Percentiles rank a stretch among this genome's conserved stretches.
Evolutionary conservation across 2,113 vertebrate genomes (phyloP).

Genomic region (Rhinogobius similis): DNA sequence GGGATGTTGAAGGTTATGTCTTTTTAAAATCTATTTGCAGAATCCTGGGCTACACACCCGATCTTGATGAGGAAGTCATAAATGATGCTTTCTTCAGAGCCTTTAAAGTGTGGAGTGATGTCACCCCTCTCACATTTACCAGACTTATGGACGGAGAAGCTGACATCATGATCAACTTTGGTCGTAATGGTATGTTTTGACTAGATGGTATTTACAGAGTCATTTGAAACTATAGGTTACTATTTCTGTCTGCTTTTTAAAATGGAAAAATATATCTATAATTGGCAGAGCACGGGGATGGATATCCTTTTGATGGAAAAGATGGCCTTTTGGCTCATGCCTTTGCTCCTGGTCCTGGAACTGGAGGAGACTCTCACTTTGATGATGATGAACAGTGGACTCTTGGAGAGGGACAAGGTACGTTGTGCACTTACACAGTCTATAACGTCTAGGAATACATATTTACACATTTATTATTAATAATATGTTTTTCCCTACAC

Average conservation of each 20-base stretch:
- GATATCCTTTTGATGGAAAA: conserved; percentile 97
- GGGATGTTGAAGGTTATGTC: background rate
- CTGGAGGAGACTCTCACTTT: conserved; percentile 97
- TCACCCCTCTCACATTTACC: conserved; percentile 88
- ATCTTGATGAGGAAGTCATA: conserved; percentile 92
- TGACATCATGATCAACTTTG: conserved; percentile 98
- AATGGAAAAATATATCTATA: conserved; percentile 15
- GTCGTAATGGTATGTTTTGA: conserved; percentile 88
- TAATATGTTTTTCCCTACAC: background rate
- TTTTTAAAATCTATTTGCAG: conserved; percentile 61
- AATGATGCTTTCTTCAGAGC: conserved; percentile 94
- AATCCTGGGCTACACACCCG: conserved; percentile 90
- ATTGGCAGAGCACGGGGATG: conserved; percentile 91
- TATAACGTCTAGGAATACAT: background rate
- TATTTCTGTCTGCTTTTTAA: background rate
- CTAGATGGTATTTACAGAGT: background rate
- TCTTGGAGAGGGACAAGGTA: conserved; percentile 95
- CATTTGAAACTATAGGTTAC: background rate
- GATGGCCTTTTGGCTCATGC: conserved; percentile 97
- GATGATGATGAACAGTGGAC: conserved; percentile 99
- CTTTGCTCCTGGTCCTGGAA: conserved; percentile 91
- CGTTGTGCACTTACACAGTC: background rate
- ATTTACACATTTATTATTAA: background rate
- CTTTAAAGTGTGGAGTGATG: conserved; percentile 95
- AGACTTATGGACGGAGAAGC: conserved; percentile 93